Conservation (phyloP, 2,113 vertebrate genomes). For the Gallinago paraguaiae region DNA sequence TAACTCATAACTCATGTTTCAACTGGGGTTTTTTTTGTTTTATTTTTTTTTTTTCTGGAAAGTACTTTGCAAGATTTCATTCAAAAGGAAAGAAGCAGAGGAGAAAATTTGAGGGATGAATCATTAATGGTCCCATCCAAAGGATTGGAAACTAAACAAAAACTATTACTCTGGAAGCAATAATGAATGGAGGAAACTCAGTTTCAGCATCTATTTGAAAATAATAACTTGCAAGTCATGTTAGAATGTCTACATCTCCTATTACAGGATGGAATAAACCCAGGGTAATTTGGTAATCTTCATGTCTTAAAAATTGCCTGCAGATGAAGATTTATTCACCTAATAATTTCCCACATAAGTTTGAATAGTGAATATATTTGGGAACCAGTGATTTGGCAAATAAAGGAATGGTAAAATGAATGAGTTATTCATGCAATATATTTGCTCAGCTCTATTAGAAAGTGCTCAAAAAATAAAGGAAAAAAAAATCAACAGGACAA, state of each 20-base stretch:
- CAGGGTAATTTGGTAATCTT: background rate
- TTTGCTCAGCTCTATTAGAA: background rate
- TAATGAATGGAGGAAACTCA: background rate
- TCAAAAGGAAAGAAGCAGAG: background rate
- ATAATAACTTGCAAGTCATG: background rate
- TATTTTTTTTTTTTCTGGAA: background rate
- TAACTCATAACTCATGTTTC: background rate
- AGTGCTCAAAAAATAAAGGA: background rate
- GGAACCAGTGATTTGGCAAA: background rate
- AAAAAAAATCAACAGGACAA: background rate
- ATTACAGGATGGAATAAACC: background rate
- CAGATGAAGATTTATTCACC: background rate
- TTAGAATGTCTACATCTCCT: background rate
- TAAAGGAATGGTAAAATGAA: background rate
- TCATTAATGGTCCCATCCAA: background rate
- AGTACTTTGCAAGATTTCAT: background rate
- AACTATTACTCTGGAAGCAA: background rate
- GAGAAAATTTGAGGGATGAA: background rate
- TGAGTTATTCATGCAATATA: background rate
- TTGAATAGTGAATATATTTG: background rate
- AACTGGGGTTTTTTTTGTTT: background rate
- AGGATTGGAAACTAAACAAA: background rate
- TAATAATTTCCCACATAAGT: background rate
- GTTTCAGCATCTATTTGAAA: background rate
- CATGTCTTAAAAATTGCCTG: background rate